Conservation (phyloP, 2,888 invertebrate genomes). For the Drosophila aldrichi region DNA sequence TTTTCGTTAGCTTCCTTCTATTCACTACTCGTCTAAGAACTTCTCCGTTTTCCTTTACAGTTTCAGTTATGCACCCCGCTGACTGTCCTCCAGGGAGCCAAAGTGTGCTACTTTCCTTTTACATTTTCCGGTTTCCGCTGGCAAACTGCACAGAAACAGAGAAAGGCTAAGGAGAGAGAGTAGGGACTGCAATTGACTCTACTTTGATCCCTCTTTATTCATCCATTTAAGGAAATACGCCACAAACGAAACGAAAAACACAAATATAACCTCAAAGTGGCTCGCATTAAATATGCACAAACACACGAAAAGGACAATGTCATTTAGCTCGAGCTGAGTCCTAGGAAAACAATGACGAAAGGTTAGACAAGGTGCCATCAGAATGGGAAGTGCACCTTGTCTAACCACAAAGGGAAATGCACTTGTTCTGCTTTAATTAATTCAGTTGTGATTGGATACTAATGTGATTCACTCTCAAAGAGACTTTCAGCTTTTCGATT, state of each 20-base stretch:
- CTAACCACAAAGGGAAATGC: conserved; percentile 28
- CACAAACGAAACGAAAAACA: conserved; percentile 35
- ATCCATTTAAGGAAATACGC: conserved; percentile 24
- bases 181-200: conserved; percentile 19
- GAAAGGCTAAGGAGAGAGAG: neutral
- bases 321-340: conserved; percentile 15
- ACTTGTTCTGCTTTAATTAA: conserved; percentile 65
- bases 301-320: conserved; percentile 58
- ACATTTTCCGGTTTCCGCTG: conserved; percentile 29
- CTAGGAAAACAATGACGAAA: conserved; percentile 27
- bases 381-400: neutral
- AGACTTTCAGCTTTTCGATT: conserved; percentile 35
- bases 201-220: conserved; percentile 1
- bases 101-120: conserved; percentile 54
- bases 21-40: conserved; percentile 26
- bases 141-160: conserved; percentile 34
- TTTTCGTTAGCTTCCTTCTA: conserved; percentile 64
- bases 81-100: conserved; percentile 20
- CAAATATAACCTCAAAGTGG: conserved; percentile 64
- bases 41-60: conserved; percentile 30
- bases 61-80: conserved; percentile 58
- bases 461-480: conserved; percentile 26
- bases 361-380: conserved; percentile 5
- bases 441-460: conserved; percentile 56
- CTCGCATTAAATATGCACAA: conserved; percentile 66